Base-by-base conservation (phyloP, 2,113 vertebrate species). In the Nyctereutes procyonoides region DNA sequence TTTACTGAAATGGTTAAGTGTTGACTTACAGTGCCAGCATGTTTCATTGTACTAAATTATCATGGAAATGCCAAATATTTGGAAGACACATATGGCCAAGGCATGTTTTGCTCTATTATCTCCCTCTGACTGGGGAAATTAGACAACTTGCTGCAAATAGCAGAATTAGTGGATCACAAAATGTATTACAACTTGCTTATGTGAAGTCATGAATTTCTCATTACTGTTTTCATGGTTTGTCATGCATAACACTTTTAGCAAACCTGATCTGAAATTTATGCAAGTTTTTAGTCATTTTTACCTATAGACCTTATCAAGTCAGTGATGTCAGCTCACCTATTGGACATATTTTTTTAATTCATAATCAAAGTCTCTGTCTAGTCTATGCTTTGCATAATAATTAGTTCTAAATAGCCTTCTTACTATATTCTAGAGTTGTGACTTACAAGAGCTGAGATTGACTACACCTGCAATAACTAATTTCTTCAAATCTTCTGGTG, bases 1-100 rank as follows among this genome's bases (percentile, higher is more conserved):
- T 74, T 76, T 69, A 19, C 38, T 60, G 43, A 43, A 43, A 43
- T 43, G 43, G 15, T 94, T 92, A 96, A 86, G 32, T 51, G 38
- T 88, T 97, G 74, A 67, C 65, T 94, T 74, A 48, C 56, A 88
- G 62, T 90, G 26, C 35, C 63, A 91, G 32, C 12, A 91, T 83
- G 22, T 87, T 24, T 60, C 38, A 76, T 63, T 95, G 15, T 85
- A 14, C 62, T 95, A 8, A 93, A 74, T 69, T 93, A 85, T 48
- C 53, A n/a, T 93, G 43, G 32, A 87, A 81, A 85, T 73, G 71
- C 8, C 58, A 97, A 90, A 51, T 60, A 88, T 92, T 92, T 92
- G 94, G 19, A 86, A 95, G 73, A 88, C 53, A 43, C 55, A 11
- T 48, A 69, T 1, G 32, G 17, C 88, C 63, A 92, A 60, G 53